Conservation (phyloP, 2,113 vertebrate species). For the Cyprinodon tularosa region DNA sequence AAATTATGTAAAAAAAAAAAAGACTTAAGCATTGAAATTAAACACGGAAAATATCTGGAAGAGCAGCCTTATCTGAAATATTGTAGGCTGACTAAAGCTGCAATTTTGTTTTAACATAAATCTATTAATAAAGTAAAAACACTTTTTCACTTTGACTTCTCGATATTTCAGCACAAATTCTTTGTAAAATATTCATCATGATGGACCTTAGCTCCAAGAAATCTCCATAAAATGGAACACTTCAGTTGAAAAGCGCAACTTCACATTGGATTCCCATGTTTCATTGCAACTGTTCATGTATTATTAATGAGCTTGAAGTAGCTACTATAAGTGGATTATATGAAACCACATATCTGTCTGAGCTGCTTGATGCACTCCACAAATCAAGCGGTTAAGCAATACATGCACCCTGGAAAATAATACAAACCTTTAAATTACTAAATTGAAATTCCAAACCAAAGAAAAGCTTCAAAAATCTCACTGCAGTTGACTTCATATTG, state of each 20-base stretch:
- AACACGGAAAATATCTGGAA: background rate
- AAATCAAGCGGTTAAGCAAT: background rate
- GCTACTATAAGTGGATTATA: slow-evolving; percentile 49
- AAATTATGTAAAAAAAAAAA: background rate
- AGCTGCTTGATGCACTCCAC: slow-evolving; percentile 21
- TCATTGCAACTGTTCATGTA: slow-evolving; percentile 46
- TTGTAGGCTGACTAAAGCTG: background rate
- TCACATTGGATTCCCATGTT: slow-evolving; percentile 45
- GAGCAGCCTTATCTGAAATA: background rate
- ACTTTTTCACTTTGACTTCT: slow-evolving; percentile 6
- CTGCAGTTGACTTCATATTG: slow-evolving; percentile 45
- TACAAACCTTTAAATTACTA: slow-evolving; percentile 25
- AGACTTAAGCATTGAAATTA: background rate
- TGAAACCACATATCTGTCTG: slow-evolving; percentile 50
- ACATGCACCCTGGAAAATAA: background rate
- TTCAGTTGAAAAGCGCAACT: slow-evolving; percentile 34
- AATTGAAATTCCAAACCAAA: slow-evolving; percentile 34
- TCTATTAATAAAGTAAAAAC: background rate
- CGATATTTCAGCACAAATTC: slow-evolving; percentile 20
- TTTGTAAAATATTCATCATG: slow-evolving; percentile 32
- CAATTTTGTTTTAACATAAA: background rate
- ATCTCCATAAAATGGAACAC: slow-evolving; percentile 45
- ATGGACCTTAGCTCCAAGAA: slow-evolving; percentile 54
- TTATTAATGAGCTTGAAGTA: slow-evolving; percentile 62
- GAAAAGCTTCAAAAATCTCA: slow-evolving; percentile 37